phyloP scores from a whole-genome alignment of 2,888 invertebrate species.

The Pseudococcus longispinus region DNA sequence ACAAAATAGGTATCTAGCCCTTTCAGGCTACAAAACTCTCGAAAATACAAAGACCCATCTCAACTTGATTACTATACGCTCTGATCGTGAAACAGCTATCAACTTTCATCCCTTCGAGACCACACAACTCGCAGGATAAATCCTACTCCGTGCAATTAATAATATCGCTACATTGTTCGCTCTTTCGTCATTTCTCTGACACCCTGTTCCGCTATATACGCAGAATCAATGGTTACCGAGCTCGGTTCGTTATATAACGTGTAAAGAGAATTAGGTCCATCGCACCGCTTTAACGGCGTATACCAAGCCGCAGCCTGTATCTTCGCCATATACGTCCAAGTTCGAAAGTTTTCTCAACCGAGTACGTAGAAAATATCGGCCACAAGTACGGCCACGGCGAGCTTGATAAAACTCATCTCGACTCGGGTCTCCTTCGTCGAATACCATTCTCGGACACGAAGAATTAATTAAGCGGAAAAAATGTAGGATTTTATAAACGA shows the following conservation, averaged over 20 bases:
- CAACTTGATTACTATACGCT: neutral
- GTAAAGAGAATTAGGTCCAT: conserved; percentile 11
- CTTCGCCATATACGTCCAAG: neutral
- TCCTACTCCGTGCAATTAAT: neutral
- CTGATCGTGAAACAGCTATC: neutral
- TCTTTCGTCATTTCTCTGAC: neutral
- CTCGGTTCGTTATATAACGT: neutral
- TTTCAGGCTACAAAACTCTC: neutral
- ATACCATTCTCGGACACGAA: neutral
- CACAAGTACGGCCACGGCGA: neutral
- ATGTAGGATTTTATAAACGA: neutral
- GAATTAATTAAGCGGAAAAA: conserved; percentile 1
- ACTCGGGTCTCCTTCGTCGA: neutral
- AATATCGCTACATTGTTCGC: neutral
- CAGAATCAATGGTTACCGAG: neutral
- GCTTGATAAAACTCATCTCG: neutral
- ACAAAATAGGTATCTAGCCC: neutral
- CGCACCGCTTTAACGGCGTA: neutral
- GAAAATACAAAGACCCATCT: neutral
- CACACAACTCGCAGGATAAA: neutral
- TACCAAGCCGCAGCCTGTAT: neutral
- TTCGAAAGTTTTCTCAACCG: neutral
- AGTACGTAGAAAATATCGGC: neutral
- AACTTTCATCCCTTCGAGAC: neutral
- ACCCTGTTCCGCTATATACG: neutral